Evolutionary conservation across 2,113 vertebrate species (phyloP).

Genomic region (Tragelaphus buxtoni): DNA sequence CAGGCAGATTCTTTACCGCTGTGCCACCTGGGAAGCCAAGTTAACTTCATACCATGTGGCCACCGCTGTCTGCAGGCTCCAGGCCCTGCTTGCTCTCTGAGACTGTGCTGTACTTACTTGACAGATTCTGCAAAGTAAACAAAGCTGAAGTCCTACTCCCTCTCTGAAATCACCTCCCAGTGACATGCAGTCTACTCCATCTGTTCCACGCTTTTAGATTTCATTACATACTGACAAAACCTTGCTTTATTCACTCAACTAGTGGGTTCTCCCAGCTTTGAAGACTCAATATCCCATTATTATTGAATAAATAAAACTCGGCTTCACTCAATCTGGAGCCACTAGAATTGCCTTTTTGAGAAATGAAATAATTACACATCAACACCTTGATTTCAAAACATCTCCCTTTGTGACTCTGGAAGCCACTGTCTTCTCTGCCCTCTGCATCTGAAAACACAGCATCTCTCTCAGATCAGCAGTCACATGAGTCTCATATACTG

Average conservation of each 20-base stretch:
- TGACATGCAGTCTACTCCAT: neutral
- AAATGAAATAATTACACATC: neutral
- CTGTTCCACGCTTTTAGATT: neutral
- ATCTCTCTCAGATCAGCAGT: neutral
- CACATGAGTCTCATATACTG: neutral
- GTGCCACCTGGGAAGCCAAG: neutral
- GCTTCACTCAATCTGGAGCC: neutral
- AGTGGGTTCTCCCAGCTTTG: neutral
- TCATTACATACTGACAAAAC: neutral
- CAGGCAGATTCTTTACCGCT: neutral
- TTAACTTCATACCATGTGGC: neutral
- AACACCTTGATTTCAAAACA: neutral
- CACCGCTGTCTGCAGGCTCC: neutral
- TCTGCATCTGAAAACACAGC: neutral
- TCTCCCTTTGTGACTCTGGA: neutral
- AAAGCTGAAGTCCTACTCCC: neutral
- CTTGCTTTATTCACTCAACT: neutral
- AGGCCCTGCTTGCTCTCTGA: neutral
- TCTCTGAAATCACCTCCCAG: neutral
- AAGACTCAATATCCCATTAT: neutral
- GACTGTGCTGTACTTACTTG: neutral
- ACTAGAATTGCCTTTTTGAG: neutral
- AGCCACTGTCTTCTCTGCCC: neutral
- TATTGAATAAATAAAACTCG: neutral
- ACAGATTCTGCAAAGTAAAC: neutral